Evolutionary conservation across 2,888 invertebrate species (phyloP).

Genomic region (Ypsolopha sequella): DNA sequence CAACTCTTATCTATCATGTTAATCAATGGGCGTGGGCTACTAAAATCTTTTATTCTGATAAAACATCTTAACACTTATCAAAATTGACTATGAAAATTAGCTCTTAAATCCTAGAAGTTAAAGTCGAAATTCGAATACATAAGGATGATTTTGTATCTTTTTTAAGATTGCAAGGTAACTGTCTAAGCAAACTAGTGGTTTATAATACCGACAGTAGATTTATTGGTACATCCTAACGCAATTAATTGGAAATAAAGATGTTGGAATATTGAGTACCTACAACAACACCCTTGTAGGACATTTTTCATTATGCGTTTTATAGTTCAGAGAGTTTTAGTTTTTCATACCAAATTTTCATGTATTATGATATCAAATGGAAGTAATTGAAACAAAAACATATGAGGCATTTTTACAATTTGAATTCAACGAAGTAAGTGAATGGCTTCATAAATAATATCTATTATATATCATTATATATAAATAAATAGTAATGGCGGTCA

Average conservation of each 20-base stretch:
- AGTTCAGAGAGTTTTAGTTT: neutral
- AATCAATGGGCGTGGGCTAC: constrained; percentile 52
- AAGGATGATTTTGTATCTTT: constrained; percentile 5
- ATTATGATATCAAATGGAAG: no score
- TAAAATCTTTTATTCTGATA: neutral
- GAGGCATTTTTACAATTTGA: no score
- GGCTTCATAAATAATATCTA: no score
- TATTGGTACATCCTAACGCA: constrained; percentile 47
- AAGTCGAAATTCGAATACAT: constrained; percentile 14
- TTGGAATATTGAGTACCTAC: constrained; percentile 26
- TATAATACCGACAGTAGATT: constrained; percentile 45
- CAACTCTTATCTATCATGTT: constrained; percentile 52
- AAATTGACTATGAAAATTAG: constrained; percentile 6
- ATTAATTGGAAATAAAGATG: constrained; percentile 53
- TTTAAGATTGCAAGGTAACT: constrained; percentile 17
- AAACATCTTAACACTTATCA: constrained; percentile 1
- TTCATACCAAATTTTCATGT: no score
- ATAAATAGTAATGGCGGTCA: neutral
- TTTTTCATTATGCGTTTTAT: neutral
- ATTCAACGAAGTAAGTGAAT: no score
- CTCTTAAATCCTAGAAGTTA: constrained; percentile 9
- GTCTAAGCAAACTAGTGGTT: constrained; percentile 45
- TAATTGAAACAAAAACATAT: no score
- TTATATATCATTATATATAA: neutral
- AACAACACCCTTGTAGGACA: neutral